phyloP scores from a whole-genome alignment of 2,888 invertebrate genomes.

The Thysanoteuthis rhombus region DNA sequence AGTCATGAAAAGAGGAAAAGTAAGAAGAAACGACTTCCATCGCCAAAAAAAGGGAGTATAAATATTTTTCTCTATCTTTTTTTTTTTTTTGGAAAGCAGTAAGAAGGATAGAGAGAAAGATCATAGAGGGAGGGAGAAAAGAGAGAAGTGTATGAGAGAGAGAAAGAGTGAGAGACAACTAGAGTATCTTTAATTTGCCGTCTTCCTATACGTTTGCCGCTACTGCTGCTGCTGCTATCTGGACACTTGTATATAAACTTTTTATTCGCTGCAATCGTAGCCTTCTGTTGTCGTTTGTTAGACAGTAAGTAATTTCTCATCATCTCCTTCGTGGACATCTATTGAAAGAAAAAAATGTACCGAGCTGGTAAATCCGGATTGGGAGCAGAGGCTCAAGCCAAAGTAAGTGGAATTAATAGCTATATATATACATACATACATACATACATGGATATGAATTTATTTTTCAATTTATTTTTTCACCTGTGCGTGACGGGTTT shows the following conservation, averaged over 20 bases:
- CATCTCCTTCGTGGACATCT: not conserved
- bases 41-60: not conserved
- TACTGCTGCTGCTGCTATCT: not conserved
- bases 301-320: not conserved
- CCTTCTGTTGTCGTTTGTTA: not conserved
- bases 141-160: not conserved
- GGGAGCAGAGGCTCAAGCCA: not conserved
- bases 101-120: not conserved
- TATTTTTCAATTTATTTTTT: too few relatives aligned
- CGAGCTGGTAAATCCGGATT: not conserved
- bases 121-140: not conserved
- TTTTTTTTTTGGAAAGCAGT: not conserved
- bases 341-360: not conserved
- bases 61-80: not conserved
- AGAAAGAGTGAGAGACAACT: not conserved
- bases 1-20: not conserved
- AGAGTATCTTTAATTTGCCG: not conserved
- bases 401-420: constrained; percentile 23
- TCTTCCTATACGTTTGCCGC: not conserved
- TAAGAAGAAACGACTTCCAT: not conserved
- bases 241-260: not conserved
- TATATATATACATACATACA: too few relatives aligned
- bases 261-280: not conserved
- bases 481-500: too few relatives aligned
- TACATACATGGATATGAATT: too few relatives aligned